Base-by-base conservation (phyloP, 1,140 invertebrate species). In the Neuroterus valhalla region DNA sequence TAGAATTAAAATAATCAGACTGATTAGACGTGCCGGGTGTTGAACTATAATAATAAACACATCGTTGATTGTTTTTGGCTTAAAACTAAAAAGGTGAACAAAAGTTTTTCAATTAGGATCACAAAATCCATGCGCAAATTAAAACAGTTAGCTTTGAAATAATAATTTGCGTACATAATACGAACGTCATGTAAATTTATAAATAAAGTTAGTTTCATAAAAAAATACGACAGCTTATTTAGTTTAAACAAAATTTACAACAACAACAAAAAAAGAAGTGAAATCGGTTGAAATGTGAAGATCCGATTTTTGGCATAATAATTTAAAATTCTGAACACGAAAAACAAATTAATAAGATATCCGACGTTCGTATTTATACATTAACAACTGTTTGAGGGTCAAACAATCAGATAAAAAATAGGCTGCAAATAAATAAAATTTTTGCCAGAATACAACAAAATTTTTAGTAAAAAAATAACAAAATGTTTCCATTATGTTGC, bases 131-230 rank as follows among this genome's bases (percentile, higher is more conserved):
- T 62, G 55, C 55, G 31, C 55, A 26, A 23, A 31, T 62, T 14
- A 52, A 52, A 52, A 52, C 23, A 52, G 19, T 11, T 1, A 21
- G 50, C 50, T 12, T 8, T 31, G 31, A 62, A 62, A 31, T 62
- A 31, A 62, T 3, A 38, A 62, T 62, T 62, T 31, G 55, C 55
- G 31, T 62, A 62, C 23, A 14, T 31, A 15, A 62, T 62, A 26
- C 6, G 26, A 62, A 62, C 55, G 55, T 62, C 55, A 38, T 31
- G 31, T 14, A 62, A n/a, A 15, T 23, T 62, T 38, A 38, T 1
- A 1, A 8, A 8, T 38, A 5, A 5, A 38, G 3, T 6, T 62
- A 62, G 23, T 38, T 62, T 31, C 3, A 12, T 62, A 15, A 31
- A 26, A 38, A 21, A 10, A 23, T 62, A n/a, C n/a, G 11, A 50